Evolutionary conservation across 2,888 invertebrate species (phyloP).

Genomic region (Chrysotoxum bicinctum): DNA sequence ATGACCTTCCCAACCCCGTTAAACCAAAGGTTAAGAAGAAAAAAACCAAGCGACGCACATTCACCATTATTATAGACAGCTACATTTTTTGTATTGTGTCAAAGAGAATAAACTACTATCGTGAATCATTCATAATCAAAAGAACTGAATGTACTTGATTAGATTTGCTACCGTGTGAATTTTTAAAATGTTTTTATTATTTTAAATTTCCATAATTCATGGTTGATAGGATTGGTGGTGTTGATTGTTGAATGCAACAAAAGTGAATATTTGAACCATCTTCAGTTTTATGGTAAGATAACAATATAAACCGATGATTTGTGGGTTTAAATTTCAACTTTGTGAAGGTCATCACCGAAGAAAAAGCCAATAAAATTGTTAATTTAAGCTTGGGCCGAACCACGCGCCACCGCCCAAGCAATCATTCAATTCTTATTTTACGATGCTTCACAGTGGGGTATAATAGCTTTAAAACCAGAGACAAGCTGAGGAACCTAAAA

Average conservation of each 20-base stretch:
- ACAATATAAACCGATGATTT: slow-evolving; percentile 45
- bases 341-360: slow-evolving; percentile 33
- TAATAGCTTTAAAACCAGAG: not conserved
- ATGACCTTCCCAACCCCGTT: slow-evolving; percentile 13
- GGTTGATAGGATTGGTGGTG: slow-evolving; percentile 14
- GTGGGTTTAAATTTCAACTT: slow-evolving; percentile 32
- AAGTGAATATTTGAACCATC: slow-evolving; percentile 43
- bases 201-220: slow-evolving; percentile 25
- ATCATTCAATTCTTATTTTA: slow-evolving; percentile 50
- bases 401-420: slow-evolving; percentile 55
- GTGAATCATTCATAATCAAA: slow-evolving; percentile 54
- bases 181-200: not conserved
- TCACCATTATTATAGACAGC: slow-evolving; percentile 16
- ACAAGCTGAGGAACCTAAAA: too few relatives aligned
- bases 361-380: slow-evolving; percentile 51
- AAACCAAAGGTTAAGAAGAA: slow-evolving; percentile 20
- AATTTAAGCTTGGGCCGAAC: slow-evolving; percentile 45
- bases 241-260: slow-evolving; percentile 45
- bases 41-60: slow-evolving; percentile 7
- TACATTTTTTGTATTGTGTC: not conserved
- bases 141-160: slow-evolving; percentile 58
- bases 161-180: slow-evolving; percentile 53
- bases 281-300: not conserved
- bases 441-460: slow-evolving; percentile 21
- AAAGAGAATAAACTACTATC: slow-evolving; percentile 19